Evolutionary conservation across 2,888 invertebrate genomes (phyloP), one percentile per base, ranked within the genome.

Genomic region (Harpalus rubripes): DNA sequence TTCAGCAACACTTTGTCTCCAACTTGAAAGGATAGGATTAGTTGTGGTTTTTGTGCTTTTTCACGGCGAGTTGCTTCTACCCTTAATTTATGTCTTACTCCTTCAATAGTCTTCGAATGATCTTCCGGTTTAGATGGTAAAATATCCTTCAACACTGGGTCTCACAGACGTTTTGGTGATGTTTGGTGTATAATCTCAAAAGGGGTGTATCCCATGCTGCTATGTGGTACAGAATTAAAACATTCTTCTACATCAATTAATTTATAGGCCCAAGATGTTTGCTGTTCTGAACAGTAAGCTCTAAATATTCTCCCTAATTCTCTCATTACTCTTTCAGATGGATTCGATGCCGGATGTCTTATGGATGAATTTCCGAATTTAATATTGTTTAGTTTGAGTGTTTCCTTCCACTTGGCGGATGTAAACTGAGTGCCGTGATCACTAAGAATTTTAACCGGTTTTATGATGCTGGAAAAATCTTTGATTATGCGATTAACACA

Each of bases 341-440:
- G 87, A 85, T 87, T 87, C 0, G 85, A 86, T 59, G 86, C 86
- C 0, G 88, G 87, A 79, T 87, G 86, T 7, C 86, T 16, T 10
- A 86, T 84, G 0, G 86, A 83, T 12, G 81, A 84, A 39, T 56
- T 59, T 10, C 15, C 16, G 0, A 39, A n/a, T 59, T 81, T n/a
- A 10, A 86, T 86, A 0, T 18, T 39, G 0, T 12, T n/a, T 16
- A 16, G 12, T 59, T 44, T 6, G 22, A 85, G 58, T 3, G 12
- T 18, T 7, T 61, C 7, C 58, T 7, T 8, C 10, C 87, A 88
- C 5, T 26, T 12, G 2, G 58, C 12, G 16, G 78, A 52, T 0
- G 87, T 86, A 58, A 88, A 88, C 44, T 88, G 88, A 18, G 81
- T 63, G 8, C 87, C 87, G 26, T 87, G 85, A 59, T 87, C 87